Evolutionary conservation across 2,797 vertebrate species (phyloP).

Genomic region (Manis javanica): DNA sequence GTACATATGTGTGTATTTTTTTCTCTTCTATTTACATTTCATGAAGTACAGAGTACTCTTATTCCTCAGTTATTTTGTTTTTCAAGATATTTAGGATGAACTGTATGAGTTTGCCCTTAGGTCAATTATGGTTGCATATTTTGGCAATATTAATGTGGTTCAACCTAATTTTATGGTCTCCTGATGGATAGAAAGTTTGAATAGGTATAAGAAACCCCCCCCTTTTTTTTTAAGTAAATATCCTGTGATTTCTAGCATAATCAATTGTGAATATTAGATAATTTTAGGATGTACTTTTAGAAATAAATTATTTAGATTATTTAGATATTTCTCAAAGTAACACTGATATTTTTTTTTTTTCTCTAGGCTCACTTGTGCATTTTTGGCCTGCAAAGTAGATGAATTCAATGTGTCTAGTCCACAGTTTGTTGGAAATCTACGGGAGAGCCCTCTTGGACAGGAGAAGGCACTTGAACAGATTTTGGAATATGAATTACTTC

Average conservation of each 20-base stretch:
- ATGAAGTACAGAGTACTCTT: background rate
- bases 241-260: background rate
- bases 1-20: background rate
- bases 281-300: constrained; percentile 43
- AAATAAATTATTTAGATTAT: constrained; percentile 47
- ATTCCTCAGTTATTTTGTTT: constrained; percentile 2
- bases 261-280: constrained; percentile 15
- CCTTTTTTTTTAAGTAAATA: background rate
- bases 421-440: constrained; percentile 96
- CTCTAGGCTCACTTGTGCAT: constrained; percentile 92
- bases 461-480: constrained; percentile 95
- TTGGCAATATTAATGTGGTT: background rate
- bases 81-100: constrained; percentile 3
- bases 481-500: constrained; percentile 95
- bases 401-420: constrained; percentile 98
- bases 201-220: background rate
- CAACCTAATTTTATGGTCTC: constrained; percentile 23
- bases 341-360: constrained; percentile 1
- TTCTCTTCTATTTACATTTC: background rate
- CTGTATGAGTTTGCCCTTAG: background rate
- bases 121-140: constrained; percentile 24
- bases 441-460: constrained; percentile 92
- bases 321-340: background rate
- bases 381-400: constrained; percentile 98
- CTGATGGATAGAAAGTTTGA: constrained; percentile 22